phyloP scores from a whole-genome alignment of 2,113 vertebrate genomes.

The Prunella himalayana region DNA sequence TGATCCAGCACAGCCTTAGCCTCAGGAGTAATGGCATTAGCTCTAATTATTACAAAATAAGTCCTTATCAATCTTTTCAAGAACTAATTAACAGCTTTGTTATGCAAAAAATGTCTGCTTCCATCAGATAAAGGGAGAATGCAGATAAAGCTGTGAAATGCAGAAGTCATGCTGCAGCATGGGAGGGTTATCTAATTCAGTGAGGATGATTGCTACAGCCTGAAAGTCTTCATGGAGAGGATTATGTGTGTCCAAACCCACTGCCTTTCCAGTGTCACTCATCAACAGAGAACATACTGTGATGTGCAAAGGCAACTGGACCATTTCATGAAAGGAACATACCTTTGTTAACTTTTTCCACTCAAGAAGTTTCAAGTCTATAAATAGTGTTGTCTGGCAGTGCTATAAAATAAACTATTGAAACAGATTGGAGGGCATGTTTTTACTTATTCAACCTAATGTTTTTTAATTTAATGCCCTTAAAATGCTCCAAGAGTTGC shows the following conservation, averaged over 20 bases:
- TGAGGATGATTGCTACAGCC: neutral
- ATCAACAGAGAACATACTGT: neutral
- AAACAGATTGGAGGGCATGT: neutral
- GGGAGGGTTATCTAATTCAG: neutral
- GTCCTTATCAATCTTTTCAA: conserved; percentile 11
- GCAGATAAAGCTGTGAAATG: neutral
- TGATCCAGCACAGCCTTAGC: conserved; percentile 2
- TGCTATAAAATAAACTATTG: neutral
- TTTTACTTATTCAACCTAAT: neutral
- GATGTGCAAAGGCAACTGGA: neutral
- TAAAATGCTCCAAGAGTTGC: neutral
- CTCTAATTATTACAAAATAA: conserved; percentile 41
- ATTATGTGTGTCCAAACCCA: neutral
- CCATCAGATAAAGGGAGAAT: conserved; percentile 31
- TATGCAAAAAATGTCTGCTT: conserved; percentile 30
- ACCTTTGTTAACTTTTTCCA: neutral
- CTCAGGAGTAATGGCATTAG: neutral
- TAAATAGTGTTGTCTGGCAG: neutral
- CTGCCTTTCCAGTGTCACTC: neutral
- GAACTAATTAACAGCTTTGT: conserved; percentile 17
- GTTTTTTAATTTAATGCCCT: neutral
- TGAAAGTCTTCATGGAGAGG: neutral
- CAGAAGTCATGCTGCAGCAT: neutral
- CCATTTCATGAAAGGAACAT: neutral
- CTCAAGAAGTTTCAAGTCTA: neutral